These are phyloP conservation scores for Drosophila lacicola DNA, from an alignment of 2,888 invertebrate genomes.

Conservation along the genomic window DNA sequence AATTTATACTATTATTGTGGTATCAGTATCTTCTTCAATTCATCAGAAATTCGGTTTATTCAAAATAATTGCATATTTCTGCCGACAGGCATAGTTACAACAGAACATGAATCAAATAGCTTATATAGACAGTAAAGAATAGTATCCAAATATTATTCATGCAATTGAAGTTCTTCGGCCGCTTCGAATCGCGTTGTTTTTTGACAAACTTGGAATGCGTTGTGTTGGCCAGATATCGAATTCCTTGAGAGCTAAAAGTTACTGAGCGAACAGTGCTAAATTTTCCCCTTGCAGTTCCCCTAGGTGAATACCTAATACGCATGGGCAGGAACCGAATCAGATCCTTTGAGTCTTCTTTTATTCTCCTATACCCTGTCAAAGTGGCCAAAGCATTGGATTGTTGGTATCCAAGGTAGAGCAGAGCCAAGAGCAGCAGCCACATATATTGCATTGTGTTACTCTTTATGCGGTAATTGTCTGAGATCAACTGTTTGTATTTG, in stretches of 20 bases:
- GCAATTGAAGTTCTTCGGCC: not conserved
- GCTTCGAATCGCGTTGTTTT: no score
- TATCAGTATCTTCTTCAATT: not conserved
- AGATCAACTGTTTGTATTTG: slow-evolving; percentile 18
- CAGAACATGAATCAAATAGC: slow-evolving; percentile 32
- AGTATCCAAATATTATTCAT: slow-evolving; percentile 1
- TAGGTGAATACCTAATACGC: not conserved
- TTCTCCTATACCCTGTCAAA: not conserved
- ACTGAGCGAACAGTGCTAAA: not conserved
- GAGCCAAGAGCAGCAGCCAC: slow-evolving; percentile 21
- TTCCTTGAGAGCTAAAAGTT: not conserved
- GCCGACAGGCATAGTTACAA: slow-evolving; percentile 15
- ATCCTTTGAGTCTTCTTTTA: not conserved
- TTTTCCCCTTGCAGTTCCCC: not conserved
- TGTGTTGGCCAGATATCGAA: not conserved
- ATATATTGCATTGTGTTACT: slow-evolving; percentile 2
- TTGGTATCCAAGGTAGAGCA: slow-evolving; percentile 1
- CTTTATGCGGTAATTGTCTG: slow-evolving; percentile 1
- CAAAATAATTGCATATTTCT: not conserved
- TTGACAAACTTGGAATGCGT: not conserved
- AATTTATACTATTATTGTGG: not conserved
- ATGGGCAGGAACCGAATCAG: not conserved
- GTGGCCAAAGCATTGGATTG: not conserved
- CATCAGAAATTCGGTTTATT: not conserved
- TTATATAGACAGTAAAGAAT: slow-evolving; percentile 47